Percentiles rank a stretch among this genome's conserved stretches.
phyloP scores from a whole-genome alignment of 23 tunicate species.

The Phallusia fumigata region DNA sequence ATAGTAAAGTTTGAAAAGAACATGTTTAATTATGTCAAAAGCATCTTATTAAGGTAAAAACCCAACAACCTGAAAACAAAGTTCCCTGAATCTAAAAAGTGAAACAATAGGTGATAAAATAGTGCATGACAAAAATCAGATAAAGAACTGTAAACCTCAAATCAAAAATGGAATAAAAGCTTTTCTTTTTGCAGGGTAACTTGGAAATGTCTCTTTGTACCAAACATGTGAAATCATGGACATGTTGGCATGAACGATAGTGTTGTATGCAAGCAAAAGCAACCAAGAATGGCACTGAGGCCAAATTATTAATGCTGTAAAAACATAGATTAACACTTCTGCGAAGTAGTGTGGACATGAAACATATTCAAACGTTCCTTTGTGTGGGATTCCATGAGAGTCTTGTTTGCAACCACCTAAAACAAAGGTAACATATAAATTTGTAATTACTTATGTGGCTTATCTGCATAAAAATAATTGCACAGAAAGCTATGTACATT shows the following conservation, averaged over 20 bases:
- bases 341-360: slow-evolving; percentile 79
- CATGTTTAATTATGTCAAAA: too few species aligned
- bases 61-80: too few species aligned
- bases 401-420: slow-evolving; percentile 34
- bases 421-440: not conserved
- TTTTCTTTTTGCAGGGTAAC: slow-evolving; percentile 45
- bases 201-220: slow-evolving; percentile 49
- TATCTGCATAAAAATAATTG: too few species aligned
- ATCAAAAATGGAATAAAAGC: slow-evolving; percentile 49
- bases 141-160: too few species aligned
- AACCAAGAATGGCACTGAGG: slow-evolving; percentile 43
- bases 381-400: slow-evolving; percentile 48
- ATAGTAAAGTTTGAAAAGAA: too few species aligned
- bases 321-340: slow-evolving; percentile 48
- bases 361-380: slow-evolving; percentile 38
- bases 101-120: too few species aligned
- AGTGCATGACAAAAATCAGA: too few species aligned
- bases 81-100: too few species aligned
- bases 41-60: too few species aligned
- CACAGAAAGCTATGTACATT: too few species aligned
- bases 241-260: slow-evolving; percentile 48
- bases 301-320: slow-evolving; percentile 15
- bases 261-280: slow-evolving; percentile 40
- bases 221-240: slow-evolving; percentile 42
- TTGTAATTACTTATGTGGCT: too few species aligned